A percentile compares a stretch with the other conserved stretches of the same genome.
Evolutionary conservation across 2,797 vertebrate genomes (phyloP).

Genomic region (Typhlichthys eigenmanni): DNA sequence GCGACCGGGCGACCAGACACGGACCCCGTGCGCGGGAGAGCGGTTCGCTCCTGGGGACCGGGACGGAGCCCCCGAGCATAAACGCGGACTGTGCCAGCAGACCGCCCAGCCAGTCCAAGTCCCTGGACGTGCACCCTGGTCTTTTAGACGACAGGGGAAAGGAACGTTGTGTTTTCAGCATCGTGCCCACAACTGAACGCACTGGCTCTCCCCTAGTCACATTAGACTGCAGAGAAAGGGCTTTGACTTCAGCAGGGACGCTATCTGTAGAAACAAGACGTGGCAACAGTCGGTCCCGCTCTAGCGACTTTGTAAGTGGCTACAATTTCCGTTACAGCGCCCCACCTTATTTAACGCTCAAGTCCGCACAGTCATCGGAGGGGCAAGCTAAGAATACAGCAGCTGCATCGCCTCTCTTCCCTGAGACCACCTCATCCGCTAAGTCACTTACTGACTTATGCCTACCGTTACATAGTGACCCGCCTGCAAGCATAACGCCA

Average conservation of each 20-base stretch:
- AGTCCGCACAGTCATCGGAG: slow-evolving; percentile 60
- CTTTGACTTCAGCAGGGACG: slow-evolving; percentile 22
- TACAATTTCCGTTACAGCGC: slow-evolving; percentile 67
- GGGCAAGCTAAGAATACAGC: slow-evolving; percentile 44
- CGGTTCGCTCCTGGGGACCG: slow-evolving; percentile 33
- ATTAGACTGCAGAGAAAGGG: slow-evolving; percentile 43
- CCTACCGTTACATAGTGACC: slow-evolving; percentile 16
- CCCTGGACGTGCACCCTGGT: slow-evolving; percentile 50
- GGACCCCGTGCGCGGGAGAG: slow-evolving; percentile 36
- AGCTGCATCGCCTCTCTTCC: slow-evolving; percentile 35
- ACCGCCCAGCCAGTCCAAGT: slow-evolving; percentile 42
- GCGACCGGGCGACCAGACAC: slow-evolving; percentile 8
- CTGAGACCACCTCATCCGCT: slow-evolving; percentile 17
- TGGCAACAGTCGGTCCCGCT: slow-evolving; percentile 47
- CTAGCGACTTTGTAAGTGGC: slow-evolving; percentile 60
- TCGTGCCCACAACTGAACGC: slow-evolving; percentile 16
- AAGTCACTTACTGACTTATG: slow-evolving; percentile 26
- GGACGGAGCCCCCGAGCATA: slow-evolving; percentile 33
- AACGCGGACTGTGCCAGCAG: slow-evolving; percentile 41
- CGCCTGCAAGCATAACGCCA: background rate
- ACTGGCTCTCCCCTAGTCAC: slow-evolving; percentile 32
- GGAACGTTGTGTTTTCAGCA: slow-evolving; percentile 9
- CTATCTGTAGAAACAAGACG: slow-evolving; percentile 46
- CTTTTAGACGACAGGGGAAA: slow-evolving; percentile 40
- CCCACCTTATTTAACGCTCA: slow-evolving; percentile 75